Conservation (phyloP, 2,888 invertebrate genomes). For the Megamerina dolium region DNA sequence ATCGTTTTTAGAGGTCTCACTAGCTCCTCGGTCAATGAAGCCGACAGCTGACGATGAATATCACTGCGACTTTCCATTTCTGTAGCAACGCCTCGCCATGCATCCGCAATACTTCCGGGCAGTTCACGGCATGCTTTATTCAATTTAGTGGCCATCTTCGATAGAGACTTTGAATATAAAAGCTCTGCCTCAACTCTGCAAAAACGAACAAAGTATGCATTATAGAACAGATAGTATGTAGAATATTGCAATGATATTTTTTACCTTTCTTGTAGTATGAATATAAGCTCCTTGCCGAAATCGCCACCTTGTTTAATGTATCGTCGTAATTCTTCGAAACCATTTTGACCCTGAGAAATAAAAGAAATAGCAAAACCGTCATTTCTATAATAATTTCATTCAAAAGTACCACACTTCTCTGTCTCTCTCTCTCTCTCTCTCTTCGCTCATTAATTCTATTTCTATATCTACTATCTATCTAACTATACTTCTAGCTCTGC, state of each 20-base stretch:
- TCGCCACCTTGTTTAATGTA: constrained; percentile 93
- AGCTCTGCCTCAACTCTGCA: constrained; percentile 83
- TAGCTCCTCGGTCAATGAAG: constrained; percentile 76
- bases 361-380: neutral
- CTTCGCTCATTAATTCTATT: neutral
- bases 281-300: constrained; percentile 85
- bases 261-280: constrained; percentile 88
- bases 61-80: constrained; percentile 91
- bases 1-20: constrained; percentile 78
- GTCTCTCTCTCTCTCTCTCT: neutral
- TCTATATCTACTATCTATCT: no score
- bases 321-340: constrained; percentile 86
- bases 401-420: neutral
- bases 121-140: constrained; percentile 75
- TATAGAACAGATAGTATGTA: neutral
- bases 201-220: neutral
- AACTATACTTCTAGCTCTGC: no score
- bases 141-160: constrained; percentile 80
- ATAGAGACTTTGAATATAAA: constrained; percentile 83
- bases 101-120: constrained; percentile 75
- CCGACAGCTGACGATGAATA: constrained; percentile 77
- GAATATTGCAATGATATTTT: constrained; percentile 11
- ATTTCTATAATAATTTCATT: neutral
- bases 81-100: constrained; percentile 86
- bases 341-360: constrained; percentile 76